Base-by-base conservation (phyloP, 1,140 invertebrate species). In the Drosophila tristis region DNA sequence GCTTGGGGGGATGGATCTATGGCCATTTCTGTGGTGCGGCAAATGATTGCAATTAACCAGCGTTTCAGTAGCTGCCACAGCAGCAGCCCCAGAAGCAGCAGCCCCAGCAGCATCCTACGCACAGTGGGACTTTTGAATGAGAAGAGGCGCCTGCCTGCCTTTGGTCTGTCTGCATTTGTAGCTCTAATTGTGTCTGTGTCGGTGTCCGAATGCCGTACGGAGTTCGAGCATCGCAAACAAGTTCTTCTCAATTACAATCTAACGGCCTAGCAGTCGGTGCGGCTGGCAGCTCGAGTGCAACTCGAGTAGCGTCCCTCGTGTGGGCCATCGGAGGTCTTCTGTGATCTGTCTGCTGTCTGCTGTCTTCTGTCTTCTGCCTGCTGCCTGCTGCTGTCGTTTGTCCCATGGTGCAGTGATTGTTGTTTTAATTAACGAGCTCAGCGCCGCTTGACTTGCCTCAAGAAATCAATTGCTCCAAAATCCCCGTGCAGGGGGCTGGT, bases 361-460 rank as follows among this genome's bases (percentile, higher is more conserved):
- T 70, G 51, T 55, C 45, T 63, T 48, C 29, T 20, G 39, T 54
- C 44, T 48, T 42, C 43, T 64, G 70, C 45, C 47, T 48, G 29
- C 26, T 20, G 29, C 53, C 48, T 47, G 44, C 57, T 70, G 51
- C 43, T 49, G 42, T 23, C n/a, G 39, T 49, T 39, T 39, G 35
- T 39, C 35, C 35, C 35, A 39, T 39, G 35, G 42, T 63, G 57
- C 63, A 79, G 67, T 67, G 80, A 84, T 85, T 85, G 80, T 85
- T 85, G 80, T 85, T 85, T 85, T 85, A 84, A 84, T 85, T 85
- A 85, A 85, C 76, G 80, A 85, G 76, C 76, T 84, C 59, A 44
- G 26, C 50, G 71, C 35, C 4, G 35, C 35, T 39, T 39, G 35
- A 39, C 35, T 39, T 39, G 35, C 35, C 35, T 39, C 35, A 39